Evolutionary conservation across 2,888 invertebrate species (phyloP), one percentile per base, ranked within the genome.

Genomic region (Lobophora halterata): DNA sequence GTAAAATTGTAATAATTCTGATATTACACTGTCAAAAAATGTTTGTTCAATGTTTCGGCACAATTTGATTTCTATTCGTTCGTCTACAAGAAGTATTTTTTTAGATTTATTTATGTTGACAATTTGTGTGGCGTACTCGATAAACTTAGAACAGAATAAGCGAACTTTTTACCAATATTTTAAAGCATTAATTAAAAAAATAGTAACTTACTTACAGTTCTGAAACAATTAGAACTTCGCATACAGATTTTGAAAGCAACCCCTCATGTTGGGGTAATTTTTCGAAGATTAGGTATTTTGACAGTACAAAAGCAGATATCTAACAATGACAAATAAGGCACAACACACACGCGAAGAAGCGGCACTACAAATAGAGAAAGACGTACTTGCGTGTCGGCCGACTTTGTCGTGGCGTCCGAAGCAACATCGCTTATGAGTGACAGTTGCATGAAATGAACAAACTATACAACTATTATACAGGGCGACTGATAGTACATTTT

Each of bases 361-460:
- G 47, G 64, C 64, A 57, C 43, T 43, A 43, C 43, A 18, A 26
- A 26, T 43, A 55, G 51, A 65, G 58, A 69, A 55, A 69, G 65
- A 72, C 83, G 76, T 86, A 86, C 86, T 86, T 86, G 86, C 71
- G 85, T 79, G 65, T 85, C 85, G 62, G 86, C 79, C 67, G 86
- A 81, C 72, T 86, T 86, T 68, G 85, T 81, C 70, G 80, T 74
- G 66, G 77, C 78, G 71, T 86, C 86, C 80, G 86, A 80, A 58
- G 77, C 82, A 71, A 78, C 78, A 76, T 87, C 86, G 79, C 76
- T 85, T 83, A 87, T 83, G 68, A 87, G 79, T 71, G 86, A 85
- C 61, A 87, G 86, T 85, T 86, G 86, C 86, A 87, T 87, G 86
- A 87, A 87, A 86, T 87, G 85, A 76, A 87, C 86, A 86, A 87